Evolutionary conservation across 2,888 invertebrate species (phyloP).

Genomic region (Hypomecis atomaria): DNA sequence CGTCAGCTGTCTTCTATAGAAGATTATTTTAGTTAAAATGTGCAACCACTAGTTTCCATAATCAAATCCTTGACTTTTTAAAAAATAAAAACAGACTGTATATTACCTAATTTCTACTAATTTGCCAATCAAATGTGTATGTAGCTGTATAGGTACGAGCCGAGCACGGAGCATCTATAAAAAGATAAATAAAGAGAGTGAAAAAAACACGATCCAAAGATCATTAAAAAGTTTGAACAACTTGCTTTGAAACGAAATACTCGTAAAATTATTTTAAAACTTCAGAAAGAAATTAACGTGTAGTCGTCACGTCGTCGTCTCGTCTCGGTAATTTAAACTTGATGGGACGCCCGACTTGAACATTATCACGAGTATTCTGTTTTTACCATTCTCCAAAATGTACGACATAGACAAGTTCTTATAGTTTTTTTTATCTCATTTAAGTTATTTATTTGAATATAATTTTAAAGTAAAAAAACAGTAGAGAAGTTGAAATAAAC

Average conservation of each 20-base stretch:
- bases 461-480: too few relatives aligned
- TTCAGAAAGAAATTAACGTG: slow-evolving; percentile 37
- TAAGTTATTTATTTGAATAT: too few relatives aligned
- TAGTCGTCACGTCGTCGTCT: slow-evolving; percentile 33
- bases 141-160: too few relatives aligned
- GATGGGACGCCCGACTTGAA: slow-evolving; percentile 27
- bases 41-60: too few relatives aligned
- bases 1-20: too few relatives aligned
- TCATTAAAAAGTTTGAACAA: slow-evolving; percentile 37
- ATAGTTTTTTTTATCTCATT: too few relatives aligned
- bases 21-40: too few relatives aligned
- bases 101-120: too few relatives aligned
- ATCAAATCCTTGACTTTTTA: too few relatives aligned
- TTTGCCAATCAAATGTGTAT: too few relatives aligned
- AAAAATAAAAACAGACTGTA: too few relatives aligned
- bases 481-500: too few relatives aligned
- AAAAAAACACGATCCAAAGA: slow-evolving; percentile 22
- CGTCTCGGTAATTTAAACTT: slow-evolving; percentile 31
- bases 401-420: slow-evolving; percentile 1
- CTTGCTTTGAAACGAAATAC: slow-evolving; percentile 30
- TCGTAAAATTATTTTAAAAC: slow-evolving; percentile 36
- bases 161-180: neutral
- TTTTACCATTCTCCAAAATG: slow-evolving; percentile 18
- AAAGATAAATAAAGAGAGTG: neutral
- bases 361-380: slow-evolving; percentile 27